A percentile compares a stretch with the other conserved stretches of the same genome.
Conservation (phyloP, 2,888 invertebrate genomes). For the Scaptomyza tumidula region DNA sequence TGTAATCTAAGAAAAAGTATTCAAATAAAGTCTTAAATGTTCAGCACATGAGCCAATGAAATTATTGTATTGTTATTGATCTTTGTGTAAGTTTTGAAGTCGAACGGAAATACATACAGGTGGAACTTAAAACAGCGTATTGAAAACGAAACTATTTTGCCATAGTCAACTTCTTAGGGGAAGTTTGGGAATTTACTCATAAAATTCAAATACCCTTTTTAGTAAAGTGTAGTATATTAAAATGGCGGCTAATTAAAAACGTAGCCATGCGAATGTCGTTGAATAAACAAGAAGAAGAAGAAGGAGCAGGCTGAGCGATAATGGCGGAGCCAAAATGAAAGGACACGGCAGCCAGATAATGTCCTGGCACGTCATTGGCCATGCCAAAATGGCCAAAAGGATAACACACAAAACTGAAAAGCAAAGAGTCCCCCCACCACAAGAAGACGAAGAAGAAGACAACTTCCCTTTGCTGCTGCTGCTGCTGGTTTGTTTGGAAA, state of each 20-base stretch:
- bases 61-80: background rate
- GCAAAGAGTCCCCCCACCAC: conserved; percentile 20
- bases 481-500: conserved; percentile 4
- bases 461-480: conserved; percentile 17
- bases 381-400: conserved; percentile 62
- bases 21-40: too few species aligned
- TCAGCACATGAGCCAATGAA: too few species aligned
- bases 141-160: too few species aligned
- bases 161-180: too few species aligned
- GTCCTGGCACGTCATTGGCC: conserved; percentile 61
- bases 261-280: conserved; percentile 64
- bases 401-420: conserved; percentile 16
- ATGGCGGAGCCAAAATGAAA: conserved; percentile 54
- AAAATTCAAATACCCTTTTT: conserved; percentile 19
- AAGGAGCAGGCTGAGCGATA: conserved; percentile 56
- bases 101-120: too few species aligned
- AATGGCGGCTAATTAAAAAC: conserved; percentile 81
- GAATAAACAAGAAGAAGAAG: conserved; percentile 58
- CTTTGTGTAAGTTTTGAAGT: too few species aligned
- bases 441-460: conserved; percentile 10
- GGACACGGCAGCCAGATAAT: conserved; percentile 57
- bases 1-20: too few species aligned
- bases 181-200: background rate
- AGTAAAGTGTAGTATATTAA: conserved; percentile 31
- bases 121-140: too few species aligned